phyloP scores from a whole-genome alignment of 1,140 invertebrate genomes.

The Drosophila nannoptera region DNA sequence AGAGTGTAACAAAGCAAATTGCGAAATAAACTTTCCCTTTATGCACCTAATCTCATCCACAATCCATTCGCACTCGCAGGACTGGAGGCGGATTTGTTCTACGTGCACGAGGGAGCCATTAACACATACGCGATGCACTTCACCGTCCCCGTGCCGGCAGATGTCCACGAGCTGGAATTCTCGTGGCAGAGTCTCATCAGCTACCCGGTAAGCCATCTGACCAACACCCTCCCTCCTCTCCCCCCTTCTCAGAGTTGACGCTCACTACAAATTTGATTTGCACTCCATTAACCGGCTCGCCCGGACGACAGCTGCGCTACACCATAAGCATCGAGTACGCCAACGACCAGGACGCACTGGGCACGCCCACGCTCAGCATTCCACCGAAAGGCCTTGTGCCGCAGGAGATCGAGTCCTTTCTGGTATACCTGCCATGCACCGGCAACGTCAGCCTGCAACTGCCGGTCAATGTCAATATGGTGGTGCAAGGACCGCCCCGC shows the following conservation, averaged over 20 bases:
- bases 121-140: slow-evolving; percentile 88
- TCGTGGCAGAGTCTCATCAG: slow-evolving; percentile 90
- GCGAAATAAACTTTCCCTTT: slow-evolving; percentile 65
- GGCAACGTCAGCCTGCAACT: slow-evolving; percentile 84
- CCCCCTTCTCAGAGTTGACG: too few species aligned
- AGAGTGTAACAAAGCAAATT: slow-evolving; percentile 50
- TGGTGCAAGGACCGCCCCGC: slow-evolving; percentile 81
- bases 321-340: slow-evolving; percentile 88
- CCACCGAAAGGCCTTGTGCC: slow-evolving; percentile 88
- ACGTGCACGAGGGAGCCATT: slow-evolving; percentile 90
- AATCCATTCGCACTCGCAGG: slow-evolving; percentile 80
- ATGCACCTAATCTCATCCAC: slow-evolving; percentile 7
- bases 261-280: slow-evolving; percentile 43
- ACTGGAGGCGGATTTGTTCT: slow-evolving; percentile 82
- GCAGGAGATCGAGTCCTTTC: slow-evolving; percentile 87
- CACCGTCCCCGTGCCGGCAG: slow-evolving; percentile 88
- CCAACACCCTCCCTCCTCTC: neutral
- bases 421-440: slow-evolving; percentile 87
- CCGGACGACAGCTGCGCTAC: slow-evolving; percentile 83
- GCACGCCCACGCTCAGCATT: slow-evolving; percentile 91
- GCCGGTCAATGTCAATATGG: slow-evolving; percentile 90
- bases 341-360: slow-evolving; percentile 86
- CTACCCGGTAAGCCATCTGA: slow-evolving; percentile 79
- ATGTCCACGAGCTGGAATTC: slow-evolving; percentile 91
- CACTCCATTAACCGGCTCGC: slow-evolving; percentile 53